Conservation (phyloP, 92 coral and sea anemone species). For the Palythoa caribaeorum region DNA sequence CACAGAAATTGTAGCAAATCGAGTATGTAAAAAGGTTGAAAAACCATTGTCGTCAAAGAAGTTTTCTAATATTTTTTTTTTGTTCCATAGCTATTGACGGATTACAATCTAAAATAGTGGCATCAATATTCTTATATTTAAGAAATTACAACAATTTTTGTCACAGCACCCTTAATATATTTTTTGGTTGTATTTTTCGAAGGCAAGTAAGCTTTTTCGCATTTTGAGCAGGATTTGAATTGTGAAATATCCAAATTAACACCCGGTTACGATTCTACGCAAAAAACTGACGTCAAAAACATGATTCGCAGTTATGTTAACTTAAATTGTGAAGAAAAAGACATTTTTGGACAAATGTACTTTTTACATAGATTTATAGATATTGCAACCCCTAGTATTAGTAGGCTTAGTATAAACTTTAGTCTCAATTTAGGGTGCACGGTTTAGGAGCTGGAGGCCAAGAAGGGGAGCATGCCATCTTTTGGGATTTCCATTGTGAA, state of each 20-base stretch:
- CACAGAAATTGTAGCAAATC: too few relatives aligned
- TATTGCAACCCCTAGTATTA: not conserved
- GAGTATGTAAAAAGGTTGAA: not conserved
- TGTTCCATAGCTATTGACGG: conserved; percentile 9
- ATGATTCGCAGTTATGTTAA: conserved; percentile 17
- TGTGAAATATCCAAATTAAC: conserved; percentile 22
- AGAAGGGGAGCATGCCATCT: too few relatives aligned
- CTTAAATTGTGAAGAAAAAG: not conserved
- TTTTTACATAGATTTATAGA: conserved; percentile 1
- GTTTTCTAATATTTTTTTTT: conserved; percentile 2
- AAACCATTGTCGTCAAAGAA: conserved; percentile 15
- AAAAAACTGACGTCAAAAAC: conserved; percentile 5
- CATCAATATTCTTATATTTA: too few relatives aligned
- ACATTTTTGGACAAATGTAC: not conserved
- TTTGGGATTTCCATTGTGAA: too few relatives aligned
- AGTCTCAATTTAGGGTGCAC: too few relatives aligned
- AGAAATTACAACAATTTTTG: too few relatives aligned
- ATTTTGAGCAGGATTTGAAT: not conserved
- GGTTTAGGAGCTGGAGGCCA: too few relatives aligned
- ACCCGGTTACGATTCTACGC: conserved; percentile 4
- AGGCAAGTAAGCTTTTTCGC: conserved; percentile 3
- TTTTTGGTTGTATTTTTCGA: conserved; percentile 15
- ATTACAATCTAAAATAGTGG: too few relatives aligned
- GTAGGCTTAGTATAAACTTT: too few relatives aligned
- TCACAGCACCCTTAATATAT: too few relatives aligned